Conservation (phyloP, 2,113 vertebrate species). For the Ploceus nigricollis region DNA sequence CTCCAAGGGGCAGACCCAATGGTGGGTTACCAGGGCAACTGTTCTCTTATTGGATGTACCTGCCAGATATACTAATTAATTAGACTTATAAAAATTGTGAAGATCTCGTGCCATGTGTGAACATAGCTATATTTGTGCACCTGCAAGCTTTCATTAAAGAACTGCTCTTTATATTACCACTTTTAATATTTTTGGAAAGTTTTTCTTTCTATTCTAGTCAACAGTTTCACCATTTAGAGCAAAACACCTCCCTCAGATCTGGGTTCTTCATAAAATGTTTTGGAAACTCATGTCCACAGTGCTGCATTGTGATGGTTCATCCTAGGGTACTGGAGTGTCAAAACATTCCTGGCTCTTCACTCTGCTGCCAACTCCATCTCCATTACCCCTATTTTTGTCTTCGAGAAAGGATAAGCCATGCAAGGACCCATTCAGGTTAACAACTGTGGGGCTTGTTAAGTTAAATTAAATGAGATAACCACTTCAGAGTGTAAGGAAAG, state of each 20-base stretch:
- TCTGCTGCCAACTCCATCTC: background rate
- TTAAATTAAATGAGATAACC: background rate
- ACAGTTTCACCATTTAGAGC: background rate
- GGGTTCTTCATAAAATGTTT: background rate
- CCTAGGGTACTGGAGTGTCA: background rate
- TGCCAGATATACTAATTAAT: background rate
- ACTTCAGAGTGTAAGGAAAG: background rate
- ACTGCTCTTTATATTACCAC: background rate
- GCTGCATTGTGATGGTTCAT: background rate
- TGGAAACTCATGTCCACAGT: background rate
- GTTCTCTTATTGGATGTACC: background rate
- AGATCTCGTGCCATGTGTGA: background rate
- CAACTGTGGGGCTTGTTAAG: background rate
- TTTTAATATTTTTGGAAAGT: background rate
- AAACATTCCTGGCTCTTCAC: background rate
- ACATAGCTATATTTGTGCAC: background rate
- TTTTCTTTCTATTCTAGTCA: background rate
- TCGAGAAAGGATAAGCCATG: background rate
- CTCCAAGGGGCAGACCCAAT: background rate
- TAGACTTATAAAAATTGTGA: background rate
- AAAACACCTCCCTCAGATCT: background rate
- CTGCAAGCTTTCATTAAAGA: background rate
- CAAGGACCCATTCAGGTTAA: background rate
- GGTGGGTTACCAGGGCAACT: background rate
- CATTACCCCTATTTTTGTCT: background rate